Evolutionary conservation across 2,113 vertebrate species (phyloP).

Genomic region (Perognathus longimembris): DNA sequence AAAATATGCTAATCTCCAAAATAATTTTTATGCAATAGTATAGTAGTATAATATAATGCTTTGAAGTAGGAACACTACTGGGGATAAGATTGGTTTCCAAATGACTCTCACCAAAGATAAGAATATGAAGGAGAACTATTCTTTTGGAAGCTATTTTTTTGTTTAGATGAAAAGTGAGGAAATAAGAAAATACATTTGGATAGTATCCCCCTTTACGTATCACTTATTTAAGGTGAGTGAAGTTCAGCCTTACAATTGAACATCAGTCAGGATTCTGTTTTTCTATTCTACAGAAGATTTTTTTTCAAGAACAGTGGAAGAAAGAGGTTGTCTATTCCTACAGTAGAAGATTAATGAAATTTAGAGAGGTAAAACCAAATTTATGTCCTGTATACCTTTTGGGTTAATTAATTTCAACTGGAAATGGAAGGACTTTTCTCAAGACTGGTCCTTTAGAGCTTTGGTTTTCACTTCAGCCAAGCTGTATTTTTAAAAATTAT

Average conservation of each 20-base stretch:
- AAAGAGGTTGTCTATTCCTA: not conserved
- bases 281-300: not conserved
- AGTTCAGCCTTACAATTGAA: not conserved
- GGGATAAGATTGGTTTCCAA: not conserved
- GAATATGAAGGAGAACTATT: not conserved
- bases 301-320: not conserved
- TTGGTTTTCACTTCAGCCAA: not conserved
- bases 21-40: not conserved
- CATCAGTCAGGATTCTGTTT: not conserved
- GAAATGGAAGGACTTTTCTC: slow-evolving; percentile 23
- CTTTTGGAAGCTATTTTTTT: not conserved
- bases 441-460: not conserved
- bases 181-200: not conserved
- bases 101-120: not conserved
- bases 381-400: not conserved
- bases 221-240: not conserved
- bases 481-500: not conserved
- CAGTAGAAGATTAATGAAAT: not conserved
- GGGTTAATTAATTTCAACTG: slow-evolving; percentile 35
- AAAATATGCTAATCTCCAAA: not conserved
- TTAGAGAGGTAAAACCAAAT: not conserved
- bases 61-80: not conserved
- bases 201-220: not conserved
- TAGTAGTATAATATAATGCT: not conserved
- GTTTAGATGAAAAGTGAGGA: not conserved